These are phyloP conservation scores for Ammodytes marinus DNA, from an alignment of 2,113 vertebrate genomes.

Conservation along the genomic window DNA sequence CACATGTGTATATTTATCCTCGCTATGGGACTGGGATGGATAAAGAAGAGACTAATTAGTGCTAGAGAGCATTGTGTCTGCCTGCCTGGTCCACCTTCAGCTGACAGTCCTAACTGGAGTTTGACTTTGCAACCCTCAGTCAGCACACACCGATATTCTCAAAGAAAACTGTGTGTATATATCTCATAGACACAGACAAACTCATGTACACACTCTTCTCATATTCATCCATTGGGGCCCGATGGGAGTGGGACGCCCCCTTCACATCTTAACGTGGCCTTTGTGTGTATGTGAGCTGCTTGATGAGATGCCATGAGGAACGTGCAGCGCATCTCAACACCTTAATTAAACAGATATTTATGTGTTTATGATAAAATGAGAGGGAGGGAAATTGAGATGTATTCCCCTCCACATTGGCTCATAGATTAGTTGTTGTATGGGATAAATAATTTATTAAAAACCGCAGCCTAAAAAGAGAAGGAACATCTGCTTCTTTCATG, in stretches of 20 bases:
- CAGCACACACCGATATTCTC: conserved; percentile 15
- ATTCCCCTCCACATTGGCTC: conserved; percentile 63
- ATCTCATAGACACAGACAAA: not conserved
- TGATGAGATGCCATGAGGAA: conserved; percentile 44
- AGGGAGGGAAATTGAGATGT: conserved; percentile 64
- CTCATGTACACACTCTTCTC: not conserved
- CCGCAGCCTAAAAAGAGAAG: conserved; percentile 48
- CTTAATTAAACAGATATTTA: conserved; percentile 71
- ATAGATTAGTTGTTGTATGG: conserved; percentile 69
- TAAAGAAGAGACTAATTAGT: conserved; percentile 70
- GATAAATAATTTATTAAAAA: conserved; percentile 81
- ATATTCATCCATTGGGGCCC: conserved; percentile 1
- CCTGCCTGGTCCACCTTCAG: conserved; percentile 65
- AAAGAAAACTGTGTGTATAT: conserved; percentile 18
- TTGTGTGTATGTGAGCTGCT: conserved; percentile 25
- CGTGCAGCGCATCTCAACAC: conserved; percentile 56
- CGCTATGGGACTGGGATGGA: conserved; percentile 56
- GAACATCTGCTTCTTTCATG: conserved; percentile 84
- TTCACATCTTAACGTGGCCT: conserved; percentile 32
- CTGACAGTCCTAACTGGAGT: conserved; percentile 65
- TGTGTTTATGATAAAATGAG: conserved; percentile 67
- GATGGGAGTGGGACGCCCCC: conserved; percentile 24
- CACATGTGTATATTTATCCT: conserved; percentile 76
- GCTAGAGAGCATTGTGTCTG: conserved; percentile 55
- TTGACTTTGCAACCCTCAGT: conserved; percentile 72